Percentiles rank a stretch among this genome's conserved stretches.
Conservation (phyloP, 2,113 vertebrate genomes). For the Tachuris rubrigastra region DNA sequence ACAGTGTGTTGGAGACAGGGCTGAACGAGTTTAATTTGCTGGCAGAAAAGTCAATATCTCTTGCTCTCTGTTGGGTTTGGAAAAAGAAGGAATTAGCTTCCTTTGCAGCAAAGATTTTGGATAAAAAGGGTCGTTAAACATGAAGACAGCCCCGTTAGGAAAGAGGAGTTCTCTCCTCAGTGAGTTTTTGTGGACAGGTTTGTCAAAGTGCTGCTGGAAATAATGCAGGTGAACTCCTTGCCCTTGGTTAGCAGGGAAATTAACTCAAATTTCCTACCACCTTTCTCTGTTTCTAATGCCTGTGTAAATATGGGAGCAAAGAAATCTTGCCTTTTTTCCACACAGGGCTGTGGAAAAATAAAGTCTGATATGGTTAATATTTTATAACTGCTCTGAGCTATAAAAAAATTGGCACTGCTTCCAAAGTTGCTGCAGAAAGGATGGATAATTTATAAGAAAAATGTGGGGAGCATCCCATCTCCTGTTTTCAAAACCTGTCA, state of each 20-base stretch:
- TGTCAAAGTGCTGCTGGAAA: not conserved
- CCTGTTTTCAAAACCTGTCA: not conserved
- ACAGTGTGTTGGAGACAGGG: not conserved
- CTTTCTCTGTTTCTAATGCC: not conserved
- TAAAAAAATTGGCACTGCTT: slow-evolving; percentile 18
- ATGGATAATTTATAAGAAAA: slow-evolving; percentile 34
- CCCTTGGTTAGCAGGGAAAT: not conserved
- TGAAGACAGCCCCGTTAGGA: not conserved
- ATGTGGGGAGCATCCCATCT: not conserved
- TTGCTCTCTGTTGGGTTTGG: not conserved
- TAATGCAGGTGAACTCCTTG: not conserved
- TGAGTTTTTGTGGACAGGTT: not conserved
- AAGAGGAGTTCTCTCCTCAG: not conserved
- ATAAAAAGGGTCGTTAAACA: not conserved
- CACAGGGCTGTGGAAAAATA: not conserved
- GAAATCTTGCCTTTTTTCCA: not conserved
- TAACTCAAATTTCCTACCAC: not conserved
- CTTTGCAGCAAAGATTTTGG: not conserved
- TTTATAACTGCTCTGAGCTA: slow-evolving; percentile 34
- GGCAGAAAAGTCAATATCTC: slow-evolving; percentile 20
- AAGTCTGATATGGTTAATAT: slow-evolving; percentile 24
- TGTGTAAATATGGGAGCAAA: not conserved
- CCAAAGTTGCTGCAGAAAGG: slow-evolving; percentile 8
- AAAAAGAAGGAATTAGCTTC: slow-evolving; percentile 7
- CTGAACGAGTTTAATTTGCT: not conserved